Evolutionary conservation across 2,113 vertebrate genomes (phyloP).

Genomic region (Sigmodon hispidus): DNA sequence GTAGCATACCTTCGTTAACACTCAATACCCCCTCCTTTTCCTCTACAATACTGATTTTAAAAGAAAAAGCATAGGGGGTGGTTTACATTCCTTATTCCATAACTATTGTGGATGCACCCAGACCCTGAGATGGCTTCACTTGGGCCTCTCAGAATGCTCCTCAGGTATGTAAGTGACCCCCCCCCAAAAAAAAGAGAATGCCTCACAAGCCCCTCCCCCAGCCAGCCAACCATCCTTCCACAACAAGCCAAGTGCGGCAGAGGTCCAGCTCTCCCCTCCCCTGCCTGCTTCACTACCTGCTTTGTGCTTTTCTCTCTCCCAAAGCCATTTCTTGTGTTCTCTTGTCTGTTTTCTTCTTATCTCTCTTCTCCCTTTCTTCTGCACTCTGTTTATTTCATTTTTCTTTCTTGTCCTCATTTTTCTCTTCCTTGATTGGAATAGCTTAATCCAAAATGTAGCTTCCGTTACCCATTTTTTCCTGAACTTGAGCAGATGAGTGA

Average conservation of each 20-base stretch:
- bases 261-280: background rate
- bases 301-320: background rate
- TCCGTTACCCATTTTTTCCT: constrained; percentile 30
- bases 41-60: constrained; percentile 4
- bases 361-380: constrained; percentile 20
- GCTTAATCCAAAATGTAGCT: constrained; percentile 26
- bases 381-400: constrained; percentile 39
- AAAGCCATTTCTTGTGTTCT: constrained; percentile 37
- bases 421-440: constrained; percentile 25
- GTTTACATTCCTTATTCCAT: background rate
- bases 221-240: background rate
- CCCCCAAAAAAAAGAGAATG: background rate
- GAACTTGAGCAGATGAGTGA: background rate
- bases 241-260: background rate
- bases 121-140: background rate
- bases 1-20: background rate
- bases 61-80: background rate
- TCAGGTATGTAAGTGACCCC: background rate
- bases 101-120: background rate
- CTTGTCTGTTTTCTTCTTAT: constrained; percentile 28
- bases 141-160: constrained; percentile 12
- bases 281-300: constrained; percentile 48
- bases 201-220: background rate
- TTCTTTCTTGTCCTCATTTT: constrained; percentile 53
- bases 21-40: background rate